phyloP scores from a whole-genome alignment of 2,797 vertebrate species.

The Anguilla anguilla region DNA sequence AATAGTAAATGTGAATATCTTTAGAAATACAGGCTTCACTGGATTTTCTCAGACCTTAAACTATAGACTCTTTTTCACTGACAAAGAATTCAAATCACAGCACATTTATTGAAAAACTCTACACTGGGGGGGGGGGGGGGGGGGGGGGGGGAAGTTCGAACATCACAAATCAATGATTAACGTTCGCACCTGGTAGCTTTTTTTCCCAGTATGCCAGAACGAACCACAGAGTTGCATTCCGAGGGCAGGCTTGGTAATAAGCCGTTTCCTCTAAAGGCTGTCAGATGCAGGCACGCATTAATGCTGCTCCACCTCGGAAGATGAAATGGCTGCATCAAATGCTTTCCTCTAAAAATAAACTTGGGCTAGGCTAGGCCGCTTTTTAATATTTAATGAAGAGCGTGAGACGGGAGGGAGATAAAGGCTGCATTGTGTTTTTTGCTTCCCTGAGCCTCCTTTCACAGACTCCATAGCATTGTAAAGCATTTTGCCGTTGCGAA shows the following conservation, averaged over 20 bases:
- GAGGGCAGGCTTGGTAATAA: not conserved
- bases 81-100: not conserved
- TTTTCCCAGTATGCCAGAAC: not conserved
- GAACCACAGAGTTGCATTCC: too few relatives aligned
- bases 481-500: not conserved
- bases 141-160: not conserved
- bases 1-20: not conserved
- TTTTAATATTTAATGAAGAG: slow-evolving; percentile 11
- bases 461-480: not conserved
- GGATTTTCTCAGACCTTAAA: not conserved
- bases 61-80: not conserved
- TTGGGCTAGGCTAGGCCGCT: not conserved
- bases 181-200: not conserved
- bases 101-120: not conserved
- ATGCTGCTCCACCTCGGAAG: not conserved
- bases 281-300: slow-evolving; percentile 4
- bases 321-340: not conserved
- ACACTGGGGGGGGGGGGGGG: not conserved
- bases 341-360: slow-evolving; percentile 24
- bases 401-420: not conserved
- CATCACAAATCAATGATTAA: not conserved
- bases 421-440: not conserved
- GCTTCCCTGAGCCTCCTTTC: not conserved
- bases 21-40: not conserved
- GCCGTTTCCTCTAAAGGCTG: not conserved